Percentiles rank a stretch among this genome's conserved stretches.
Evolutionary conservation across 2,888 invertebrate genomes (phyloP).

Genomic region (Philhelius pedissequus): DNA sequence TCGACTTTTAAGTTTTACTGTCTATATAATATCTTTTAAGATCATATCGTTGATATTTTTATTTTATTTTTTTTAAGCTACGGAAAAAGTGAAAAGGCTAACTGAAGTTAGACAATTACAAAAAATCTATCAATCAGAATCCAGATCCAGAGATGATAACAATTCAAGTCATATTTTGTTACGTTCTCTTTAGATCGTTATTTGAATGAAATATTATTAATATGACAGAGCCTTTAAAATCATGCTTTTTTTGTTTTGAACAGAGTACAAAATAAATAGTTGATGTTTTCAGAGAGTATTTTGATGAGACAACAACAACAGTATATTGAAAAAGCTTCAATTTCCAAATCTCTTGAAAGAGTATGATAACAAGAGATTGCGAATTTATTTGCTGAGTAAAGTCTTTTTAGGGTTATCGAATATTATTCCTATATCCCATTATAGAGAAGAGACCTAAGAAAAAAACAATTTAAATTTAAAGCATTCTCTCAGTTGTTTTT

Average conservation of each 20-base stretch:
- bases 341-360: no score
- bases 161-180: background rate
- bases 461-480: no score
- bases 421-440: no score
- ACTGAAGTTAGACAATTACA: background rate
- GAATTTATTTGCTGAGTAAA: no score
- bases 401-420: no score
- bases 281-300: no score
- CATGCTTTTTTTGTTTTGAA: background rate
- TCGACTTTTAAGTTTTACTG: background rate
- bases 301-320: no score
- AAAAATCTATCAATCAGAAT: background rate
- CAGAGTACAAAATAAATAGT: no score
- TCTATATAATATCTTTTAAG: background rate
- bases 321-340: no score
- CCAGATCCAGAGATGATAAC: background rate
- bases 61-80: background rate
- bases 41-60: background rate
- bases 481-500: no score
- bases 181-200: background rate
- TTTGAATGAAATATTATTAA: background rate
- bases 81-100: background rate
- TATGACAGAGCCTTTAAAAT: slow-evolving; percentile 2
- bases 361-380: no score
- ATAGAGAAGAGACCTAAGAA: no score